Percentiles rank a stretch among this genome's conserved stretches.
These are phyloP conservation scores for Tetranychus cinnabarinus DNA, from an alignment of 1,140 invertebrate species.

Conservation along the genomic window DNA sequence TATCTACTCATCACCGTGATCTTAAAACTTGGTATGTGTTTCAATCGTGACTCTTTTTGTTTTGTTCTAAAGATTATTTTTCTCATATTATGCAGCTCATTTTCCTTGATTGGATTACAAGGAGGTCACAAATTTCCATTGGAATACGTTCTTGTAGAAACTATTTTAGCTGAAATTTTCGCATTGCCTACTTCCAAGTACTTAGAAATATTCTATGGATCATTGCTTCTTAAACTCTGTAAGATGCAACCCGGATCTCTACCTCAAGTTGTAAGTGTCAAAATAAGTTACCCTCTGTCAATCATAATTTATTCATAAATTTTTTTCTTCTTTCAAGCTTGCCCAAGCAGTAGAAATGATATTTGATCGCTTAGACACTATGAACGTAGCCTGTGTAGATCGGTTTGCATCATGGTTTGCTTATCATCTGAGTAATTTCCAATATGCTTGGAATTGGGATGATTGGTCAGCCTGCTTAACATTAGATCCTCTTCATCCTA, in stretches of 20 bases:
- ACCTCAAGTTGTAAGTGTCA: constrained; percentile 50
- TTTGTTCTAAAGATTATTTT: constrained; percentile 3
- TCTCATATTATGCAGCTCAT: constrained; percentile 32
- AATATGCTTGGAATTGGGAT: constrained; percentile 96
- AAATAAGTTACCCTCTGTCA: not conserved
- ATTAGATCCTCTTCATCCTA: constrained; percentile 68
- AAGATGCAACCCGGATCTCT: constrained; percentile 86
- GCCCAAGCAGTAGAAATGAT: constrained; percentile 82
- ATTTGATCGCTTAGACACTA: constrained; percentile 80
- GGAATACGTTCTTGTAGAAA: constrained; percentile 84
- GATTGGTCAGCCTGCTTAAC: constrained; percentile 66
- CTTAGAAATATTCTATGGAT: constrained; percentile 81
- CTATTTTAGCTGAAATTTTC: constrained; percentile 83
- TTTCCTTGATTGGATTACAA: constrained; percentile 63
- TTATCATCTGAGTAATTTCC: constrained; percentile 97
- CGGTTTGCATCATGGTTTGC: constrained; percentile 91
- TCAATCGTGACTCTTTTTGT: not conserved
- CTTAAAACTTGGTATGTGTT: constrained; percentile 61
- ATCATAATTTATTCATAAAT: too few relatives aligned
- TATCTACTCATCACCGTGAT: constrained; percentile 65
- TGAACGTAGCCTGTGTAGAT: constrained; percentile 91
- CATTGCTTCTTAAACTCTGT: constrained; percentile 85
- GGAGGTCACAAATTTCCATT: constrained; percentile 83
- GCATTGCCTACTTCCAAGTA: constrained; percentile 36
- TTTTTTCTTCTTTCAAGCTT: constrained; percentile 1